phyloP scores from a whole-genome alignment of 2,888 invertebrate species.

The Icerya purchasi region DNA sequence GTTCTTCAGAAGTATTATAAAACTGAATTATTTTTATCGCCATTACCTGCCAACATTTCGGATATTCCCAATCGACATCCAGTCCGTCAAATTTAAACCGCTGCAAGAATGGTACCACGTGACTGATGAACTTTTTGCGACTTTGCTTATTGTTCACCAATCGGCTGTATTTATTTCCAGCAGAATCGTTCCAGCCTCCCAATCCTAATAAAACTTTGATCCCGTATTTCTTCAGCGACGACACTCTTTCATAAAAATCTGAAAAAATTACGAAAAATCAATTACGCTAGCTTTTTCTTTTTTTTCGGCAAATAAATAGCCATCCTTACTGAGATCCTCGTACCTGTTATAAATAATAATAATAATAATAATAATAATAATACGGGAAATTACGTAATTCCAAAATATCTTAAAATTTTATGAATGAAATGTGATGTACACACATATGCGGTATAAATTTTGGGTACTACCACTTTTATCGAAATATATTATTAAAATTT shows the following conservation, averaged over 20 bases:
- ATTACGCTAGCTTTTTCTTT: background rate
- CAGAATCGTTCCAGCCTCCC: slow-evolving; percentile 90
- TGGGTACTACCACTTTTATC: too few species aligned
- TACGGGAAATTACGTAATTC: too few species aligned
- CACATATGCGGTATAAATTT: too few species aligned
- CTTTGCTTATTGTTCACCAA: slow-evolving; percentile 51
- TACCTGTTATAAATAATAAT: too few species aligned
- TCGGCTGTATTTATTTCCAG: slow-evolving; percentile 67
- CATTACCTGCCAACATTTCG: slow-evolving; percentile 61
- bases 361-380: too few species aligned
- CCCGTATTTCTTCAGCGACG: slow-evolving; percentile 34
- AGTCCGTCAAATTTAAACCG: slow-evolving; percentile 70
- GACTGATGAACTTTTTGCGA: slow-evolving; percentile 47
- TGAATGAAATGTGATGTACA: too few species aligned
- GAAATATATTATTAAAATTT: too few species aligned
- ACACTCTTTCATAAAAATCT: slow-evolving; percentile 74
- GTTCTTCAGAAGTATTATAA: too few species aligned
- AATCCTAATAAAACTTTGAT: slow-evolving; percentile 43
- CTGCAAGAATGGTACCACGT: slow-evolving; percentile 54
- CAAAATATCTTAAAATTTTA: too few species aligned
- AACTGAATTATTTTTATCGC: background rate
- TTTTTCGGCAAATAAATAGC: too few species aligned
- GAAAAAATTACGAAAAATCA: slow-evolving; percentile 19
- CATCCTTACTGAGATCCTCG: too few species aligned
- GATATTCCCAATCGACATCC: slow-evolving; percentile 87